Conservation (phyloP, 1,140 invertebrate species). For the Ridgeia piscesae region DNA sequence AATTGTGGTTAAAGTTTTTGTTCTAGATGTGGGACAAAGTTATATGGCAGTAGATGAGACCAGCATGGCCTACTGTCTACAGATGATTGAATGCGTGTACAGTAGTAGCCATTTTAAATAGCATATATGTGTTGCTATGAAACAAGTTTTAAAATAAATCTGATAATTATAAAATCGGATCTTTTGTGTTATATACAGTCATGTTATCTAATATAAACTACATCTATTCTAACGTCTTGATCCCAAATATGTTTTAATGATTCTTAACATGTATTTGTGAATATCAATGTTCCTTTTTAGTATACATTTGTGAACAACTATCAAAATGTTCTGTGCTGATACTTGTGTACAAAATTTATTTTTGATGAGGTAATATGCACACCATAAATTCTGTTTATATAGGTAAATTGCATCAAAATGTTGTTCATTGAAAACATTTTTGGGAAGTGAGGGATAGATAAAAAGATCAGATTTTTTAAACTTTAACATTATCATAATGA, state of each 20-base stretch:
- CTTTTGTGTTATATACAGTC: not conserved
- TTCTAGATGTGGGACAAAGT: not conserved
- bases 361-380: not conserved
- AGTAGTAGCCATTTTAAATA: not conserved
- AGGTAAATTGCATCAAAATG: not conserved
- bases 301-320: not conserved
- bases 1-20: not conserved
- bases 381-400: not conserved
- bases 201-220: not conserved
- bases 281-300: not conserved
- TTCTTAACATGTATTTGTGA: not conserved
- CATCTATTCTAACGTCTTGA: not conserved
- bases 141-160: not conserved
- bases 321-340: not conserved
- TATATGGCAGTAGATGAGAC: too few species aligned
- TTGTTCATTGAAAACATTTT: not conserved
- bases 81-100: too few species aligned
- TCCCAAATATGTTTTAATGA: not conserved
- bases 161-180: not conserved
- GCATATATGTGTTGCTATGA: not conserved
- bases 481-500: not conserved
- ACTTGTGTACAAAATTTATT: not conserved
- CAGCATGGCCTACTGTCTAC: too few species aligned
- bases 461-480: not conserved
- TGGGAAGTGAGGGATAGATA: not conserved